Base-by-base conservation (phyloP, 2,113 vertebrate genomes). In the Rhea americana region DNA sequence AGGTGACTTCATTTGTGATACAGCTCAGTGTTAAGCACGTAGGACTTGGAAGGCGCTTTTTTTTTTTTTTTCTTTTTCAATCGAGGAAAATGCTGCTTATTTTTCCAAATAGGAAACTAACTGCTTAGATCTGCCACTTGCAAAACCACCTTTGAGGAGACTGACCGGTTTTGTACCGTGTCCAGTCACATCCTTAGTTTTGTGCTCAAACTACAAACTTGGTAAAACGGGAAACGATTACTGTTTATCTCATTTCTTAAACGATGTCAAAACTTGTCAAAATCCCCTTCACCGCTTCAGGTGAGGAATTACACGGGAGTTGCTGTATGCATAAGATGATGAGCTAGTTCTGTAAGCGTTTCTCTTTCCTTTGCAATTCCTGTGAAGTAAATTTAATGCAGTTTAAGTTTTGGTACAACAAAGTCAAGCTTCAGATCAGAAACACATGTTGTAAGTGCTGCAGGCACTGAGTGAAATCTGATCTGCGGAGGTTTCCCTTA, bases 381-480 rank as follows among this genome's bases (percentile, higher is more conserved):
- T 7, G 35, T 26, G 4, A 45, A 79, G 86, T 1, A 8, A 85
- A 90, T 48, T 91, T 35, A 91, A n/a, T 81, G 97, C 97, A 95
- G 94, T 97, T 96, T 92, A 94, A 72, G 86, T 97, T 97, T 97
- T 97, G 94, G 90, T 35, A 97, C 96, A 97, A 96, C 95, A 97
- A 97, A 97, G 97, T 94, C 26, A 93, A 95, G 67, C 96, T 97
- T 97, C 98, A 97, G 97, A 98, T 98, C 97, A 98, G 97, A 98
- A 98, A 95, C 98, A 98, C 96, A 96, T 98, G 98, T 98, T 95
- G 92, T 47, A 72, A 95, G 96, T 86, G 96, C 98, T 97, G 97
- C 97, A 98, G 97, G 96, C 94, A 91, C 93, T 7, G 85, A 67
- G 93, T 94, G 89, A 88, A 94, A 97, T 80, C 89, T 63, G 89